Evolutionary conservation across 2,888 invertebrate genomes (phyloP), one percentile per base, ranked within the genome.

Genomic region (Brachylomia viminalis): DNA sequence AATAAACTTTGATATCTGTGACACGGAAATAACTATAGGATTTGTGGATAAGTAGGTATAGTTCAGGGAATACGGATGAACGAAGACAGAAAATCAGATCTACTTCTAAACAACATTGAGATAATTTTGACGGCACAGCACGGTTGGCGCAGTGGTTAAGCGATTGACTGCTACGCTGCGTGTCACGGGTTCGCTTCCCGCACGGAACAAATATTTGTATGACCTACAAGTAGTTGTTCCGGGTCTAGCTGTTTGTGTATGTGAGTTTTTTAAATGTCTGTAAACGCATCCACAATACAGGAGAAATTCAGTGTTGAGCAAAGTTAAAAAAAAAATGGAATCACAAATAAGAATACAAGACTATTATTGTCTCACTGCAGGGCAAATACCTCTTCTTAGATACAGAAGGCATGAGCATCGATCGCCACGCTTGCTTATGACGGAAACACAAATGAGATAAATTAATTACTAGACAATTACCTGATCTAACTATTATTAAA

Each of bases 401-500:
- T n/a, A 67, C 52, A 52, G 33, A 33, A 52, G 67, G 6, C 6
- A 49, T 17, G 30, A 33, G 2, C 11, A 17, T 33, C 33, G 23
- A 23, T 11, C 49, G 1, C 30, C 30, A 49, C 17, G 23, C 6
- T 49, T 49, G 17, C 17, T 49, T 2, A n/a, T 11, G 17, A 11
- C 33, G n/a, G 17, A 52, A 33, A n/a, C 49, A 52, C n/a, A 38
- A 68, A 75, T 52, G 1, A 27, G 61, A 56, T 33, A 72, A 56
- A 72, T 80, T 49, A 47, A 64, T 59, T 38, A 38, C 58, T 27
- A 52, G 4, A 73, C 49, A 69, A 72, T 54, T 67, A 73, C 23
- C 64, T 59, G 65, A 65, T 33, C 52, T 49, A 68, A 66, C 59
- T 73, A 49, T 62, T 27, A 76, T 38, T 56, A 72, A 65, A 71